Conservation (phyloP, 2,888 invertebrate species). For the Sturmia bella region DNA sequence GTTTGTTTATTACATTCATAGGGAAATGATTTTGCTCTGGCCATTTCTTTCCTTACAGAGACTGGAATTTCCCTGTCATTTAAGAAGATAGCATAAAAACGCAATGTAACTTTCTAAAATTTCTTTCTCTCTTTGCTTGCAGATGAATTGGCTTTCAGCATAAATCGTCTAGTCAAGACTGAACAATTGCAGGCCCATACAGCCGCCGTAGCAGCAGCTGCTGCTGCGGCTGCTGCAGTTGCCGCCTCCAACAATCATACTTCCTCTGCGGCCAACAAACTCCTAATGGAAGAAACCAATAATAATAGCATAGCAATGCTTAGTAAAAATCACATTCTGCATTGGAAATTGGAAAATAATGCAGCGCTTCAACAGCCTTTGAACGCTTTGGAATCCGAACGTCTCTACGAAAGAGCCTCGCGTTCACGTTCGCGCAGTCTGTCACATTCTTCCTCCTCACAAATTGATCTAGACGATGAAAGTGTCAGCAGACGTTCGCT, state of each 20-base stretch:
- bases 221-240: slow-evolving; percentile 81
- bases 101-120: neutral
- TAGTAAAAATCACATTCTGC: slow-evolving; percentile 79
- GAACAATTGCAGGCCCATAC: slow-evolving; percentile 83
- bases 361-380: slow-evolving; percentile 39
- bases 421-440: slow-evolving; percentile 79
- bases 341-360: slow-evolving; percentile 71
- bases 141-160: slow-evolving; percentile 93
- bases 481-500: slow-evolving; percentile 71
- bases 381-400: slow-evolving; percentile 66
- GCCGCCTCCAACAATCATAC: slow-evolving; percentile 72
- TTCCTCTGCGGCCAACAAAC: slow-evolving; percentile 40
- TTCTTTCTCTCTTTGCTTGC: slow-evolving; percentile 75
- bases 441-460: slow-evolving; percentile 73
- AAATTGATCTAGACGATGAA: slow-evolving; percentile 78
- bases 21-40: no score
- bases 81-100: no score
- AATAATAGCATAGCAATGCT: slow-evolving; percentile 80
- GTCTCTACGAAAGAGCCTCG: slow-evolving; percentile 74
- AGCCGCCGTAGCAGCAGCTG: slow-evolving; percentile 84
- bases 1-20: no score
- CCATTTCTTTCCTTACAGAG: no score
- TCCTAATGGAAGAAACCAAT: slow-evolving; percentile 77
- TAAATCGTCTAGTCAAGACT: slow-evolving; percentile 87
- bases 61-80: no score